Conservation (phyloP, 2,797 vertebrate genomes). For the Mycteria americana region DNA sequence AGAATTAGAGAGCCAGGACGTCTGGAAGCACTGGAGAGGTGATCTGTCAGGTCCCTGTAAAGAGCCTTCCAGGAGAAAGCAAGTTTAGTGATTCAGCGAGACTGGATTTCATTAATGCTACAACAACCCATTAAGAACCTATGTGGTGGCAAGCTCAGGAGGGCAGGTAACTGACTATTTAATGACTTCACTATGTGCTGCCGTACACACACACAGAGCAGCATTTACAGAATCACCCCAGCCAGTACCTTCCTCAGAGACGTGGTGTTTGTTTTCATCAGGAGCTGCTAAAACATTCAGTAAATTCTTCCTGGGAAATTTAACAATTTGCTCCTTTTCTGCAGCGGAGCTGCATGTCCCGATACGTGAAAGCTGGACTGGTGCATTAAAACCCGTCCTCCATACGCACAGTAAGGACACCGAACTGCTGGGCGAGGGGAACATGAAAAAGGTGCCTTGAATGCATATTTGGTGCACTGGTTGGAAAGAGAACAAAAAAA, state of each 20-base stretch:
- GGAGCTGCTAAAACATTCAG: not conserved
- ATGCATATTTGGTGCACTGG: accelerated
- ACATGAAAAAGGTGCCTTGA: not conserved
- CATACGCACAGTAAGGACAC: not conserved
- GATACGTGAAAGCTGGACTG: not conserved
- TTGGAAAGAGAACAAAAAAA: not conserved
- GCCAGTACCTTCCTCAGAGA: not conserved
- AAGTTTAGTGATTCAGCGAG: slow-evolving; percentile 43
- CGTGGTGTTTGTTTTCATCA: not conserved
- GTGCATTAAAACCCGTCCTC: not conserved
- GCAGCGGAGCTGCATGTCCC: accelerated
- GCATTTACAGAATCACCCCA: not conserved
- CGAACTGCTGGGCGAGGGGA: not conserved
- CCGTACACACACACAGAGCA: not conserved
- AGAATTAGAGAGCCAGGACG: slow-evolving; percentile 69
- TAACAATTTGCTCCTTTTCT: not conserved
- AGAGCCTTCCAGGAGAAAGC: slow-evolving; percentile 49
- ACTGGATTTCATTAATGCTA: slow-evolving; percentile 61
- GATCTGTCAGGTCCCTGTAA: slow-evolving; percentile 68
- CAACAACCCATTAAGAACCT: not conserved
- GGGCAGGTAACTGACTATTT: not conserved
- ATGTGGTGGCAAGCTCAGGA: not conserved
- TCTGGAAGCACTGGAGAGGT: slow-evolving; percentile 54
- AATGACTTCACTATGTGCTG: not conserved
- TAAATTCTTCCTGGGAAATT: not conserved